Percentiles rank a stretch among this genome's conserved stretches.
phyloP scores from a whole-genome alignment of 2,888 invertebrate genomes.

The Athripsodes cinereus region DNA sequence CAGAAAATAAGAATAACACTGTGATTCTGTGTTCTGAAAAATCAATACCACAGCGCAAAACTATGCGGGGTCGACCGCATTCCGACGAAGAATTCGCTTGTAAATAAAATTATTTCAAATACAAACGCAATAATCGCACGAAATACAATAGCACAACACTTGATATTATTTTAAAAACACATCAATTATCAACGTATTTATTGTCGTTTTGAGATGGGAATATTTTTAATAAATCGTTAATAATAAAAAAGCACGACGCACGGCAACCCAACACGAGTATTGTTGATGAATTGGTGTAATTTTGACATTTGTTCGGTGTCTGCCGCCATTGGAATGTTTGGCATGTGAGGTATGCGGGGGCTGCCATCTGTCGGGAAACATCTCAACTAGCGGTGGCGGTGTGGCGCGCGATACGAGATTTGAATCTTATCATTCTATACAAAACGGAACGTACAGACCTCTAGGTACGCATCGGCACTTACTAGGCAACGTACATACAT shows the following conservation, averaged over 20 bases:
- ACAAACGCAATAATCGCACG: conserved; percentile 5
- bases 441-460: too few relatives aligned
- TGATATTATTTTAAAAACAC: not conserved
- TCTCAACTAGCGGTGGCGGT: conserved; percentile 33
- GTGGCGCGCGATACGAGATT: conserved; percentile 8
- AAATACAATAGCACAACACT: not conserved
- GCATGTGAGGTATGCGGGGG: conserved; percentile 63
- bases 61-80: conserved; percentile 22
- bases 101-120: conserved; percentile 14
- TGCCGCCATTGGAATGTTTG: conserved; percentile 57
- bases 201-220: not conserved
- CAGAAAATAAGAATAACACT: conserved; percentile 16
- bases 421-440: conserved; percentile 8
- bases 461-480: too few relatives aligned
- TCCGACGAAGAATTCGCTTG: conserved; percentile 14
- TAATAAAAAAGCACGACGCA: not conserved
- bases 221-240: not conserved
- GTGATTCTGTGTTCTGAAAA: conserved; percentile 14
- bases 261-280: conserved; percentile 19
- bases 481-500: too few relatives aligned
- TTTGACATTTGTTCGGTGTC: conserved; percentile 70
- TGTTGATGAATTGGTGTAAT: conserved; percentile 52
- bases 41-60: conserved; percentile 19
- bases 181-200: not conserved
- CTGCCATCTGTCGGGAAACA: conserved; percentile 55